Evolutionary conservation across 2,797 vertebrate genomes (phyloP), one percentile per base, ranked within the genome.

Genomic region (Setipinna tenuifilis): DNA sequence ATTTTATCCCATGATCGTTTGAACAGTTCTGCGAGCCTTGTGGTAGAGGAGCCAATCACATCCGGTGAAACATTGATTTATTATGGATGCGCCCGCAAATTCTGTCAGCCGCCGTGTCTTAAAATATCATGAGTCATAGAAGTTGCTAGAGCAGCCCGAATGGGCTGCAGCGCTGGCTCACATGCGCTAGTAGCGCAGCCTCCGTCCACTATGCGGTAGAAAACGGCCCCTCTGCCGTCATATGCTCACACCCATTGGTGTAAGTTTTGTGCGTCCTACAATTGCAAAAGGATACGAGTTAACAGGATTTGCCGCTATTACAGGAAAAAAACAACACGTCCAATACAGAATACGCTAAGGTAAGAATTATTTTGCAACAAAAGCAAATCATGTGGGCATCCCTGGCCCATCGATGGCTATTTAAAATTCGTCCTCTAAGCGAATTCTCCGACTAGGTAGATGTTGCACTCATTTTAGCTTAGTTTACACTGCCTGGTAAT

Each of bases 41-140:
- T 12, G 62, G 16, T 17, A 75, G 68, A 75, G 4, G 0, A 75
- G 3, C 31, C 71, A 21, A 19, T 78, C 31, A 44, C 19, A 78
- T 44, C 3, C 41, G 16, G 5, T 35, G 9, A 44, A 78, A 78
- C 17, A 78, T 19, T 44, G 16, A 41, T 75, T 4, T 78, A 78
- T 78, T 41, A 78, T 78, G 44, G 17, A 78, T 78, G 71, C 6
- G 6, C 31, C 6, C 17, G 31, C 17, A 44, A 78, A 19, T 44
- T 44, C 35, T 78, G 17, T 41, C 35, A 7, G 16, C 16, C 71
- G 71, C 88, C 71, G 82, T 12, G 44, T 84, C 35, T 25, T 19
- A n/a, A 87, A 87, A 87, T 85, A 84, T 81, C 83, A 28, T 85
- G 86, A 88, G 89, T 87, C 85, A 86, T 84, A 54, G 17, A 85